Base-by-base conservation (phyloP, 2,888 invertebrate species). In the Agriopis leucophaearia region DNA sequence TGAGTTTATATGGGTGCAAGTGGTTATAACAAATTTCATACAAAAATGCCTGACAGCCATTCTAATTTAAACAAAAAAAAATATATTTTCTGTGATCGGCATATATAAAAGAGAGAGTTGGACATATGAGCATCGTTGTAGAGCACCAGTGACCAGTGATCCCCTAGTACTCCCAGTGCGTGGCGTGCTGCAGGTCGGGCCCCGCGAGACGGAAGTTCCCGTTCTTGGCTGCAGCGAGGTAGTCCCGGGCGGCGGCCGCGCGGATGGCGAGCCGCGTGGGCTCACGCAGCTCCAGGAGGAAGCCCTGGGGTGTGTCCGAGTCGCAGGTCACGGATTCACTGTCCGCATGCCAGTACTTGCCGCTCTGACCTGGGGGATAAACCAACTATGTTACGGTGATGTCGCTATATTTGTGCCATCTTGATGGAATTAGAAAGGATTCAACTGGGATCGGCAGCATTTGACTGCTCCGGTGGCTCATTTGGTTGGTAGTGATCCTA, bases 341-440 rank as follows among this genome's bases (percentile, higher is more conserved):
- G 86, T 97, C 97, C 63, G 97, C 96, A 88, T 97, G 97, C 98
- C 99, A 99, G 93, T 98, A 99, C 88, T 98, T 98, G 81, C 97
- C 97, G 91, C 97, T 98, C 87, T 97, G 97, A 77, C 98, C 98
- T 98, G 90, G 16, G 91, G 64, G 16, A 27, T 8, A 27, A 10
- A n/a, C 2, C 27, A 16, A 0, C 6, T 10, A 48, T 3, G 47
- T 48, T 48, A 9, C n/a, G n/a, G n/a, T n/a, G 16, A 47, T 3
- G 45, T 10, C 10, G 2, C 13, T 42, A 5, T 27, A 5, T 27
- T 27, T 27, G 27, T 27, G 4, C 27, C 27, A 27, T 27, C 27
- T 27, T 27, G 27, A 5, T 27, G 1, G 27, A 4, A 27, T 27
- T 5, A 27, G 27, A 27, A 27, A 27, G 27, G 27, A 27, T 27